These are phyloP conservation scores for Ferdinandea cuprea DNA, from an alignment of 2,888 invertebrate genomes.

Conservation along the genomic window DNA sequence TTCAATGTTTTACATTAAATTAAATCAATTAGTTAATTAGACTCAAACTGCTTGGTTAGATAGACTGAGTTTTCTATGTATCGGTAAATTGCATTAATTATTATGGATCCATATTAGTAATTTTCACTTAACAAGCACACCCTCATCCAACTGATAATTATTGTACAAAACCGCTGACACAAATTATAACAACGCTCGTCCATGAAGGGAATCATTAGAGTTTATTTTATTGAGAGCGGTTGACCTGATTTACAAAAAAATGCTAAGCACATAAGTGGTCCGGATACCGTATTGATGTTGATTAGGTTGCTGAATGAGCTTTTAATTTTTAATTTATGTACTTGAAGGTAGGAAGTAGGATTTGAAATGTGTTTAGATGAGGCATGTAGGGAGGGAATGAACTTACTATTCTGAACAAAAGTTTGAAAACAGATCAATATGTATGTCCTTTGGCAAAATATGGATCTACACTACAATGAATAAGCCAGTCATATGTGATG, in stretches of 20 bases:
- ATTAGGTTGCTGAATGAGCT: neutral
- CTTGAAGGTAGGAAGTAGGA: too few species aligned
- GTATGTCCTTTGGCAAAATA: too few species aligned
- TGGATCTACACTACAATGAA: too few species aligned
- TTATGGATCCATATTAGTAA: neutral
- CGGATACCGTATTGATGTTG: neutral
- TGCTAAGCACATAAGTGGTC: neutral
- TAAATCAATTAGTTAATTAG: conserved; percentile 42
- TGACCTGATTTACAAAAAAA: neutral
- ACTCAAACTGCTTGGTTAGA: neutral
- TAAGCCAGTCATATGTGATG: too few species aligned
- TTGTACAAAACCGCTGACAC: conserved; percentile 27
- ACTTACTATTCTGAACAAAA: too few species aligned
- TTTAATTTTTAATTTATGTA: neutral
- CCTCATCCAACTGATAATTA: neutral
- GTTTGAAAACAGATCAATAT: too few species aligned
- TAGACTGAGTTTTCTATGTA: conserved; percentile 6
- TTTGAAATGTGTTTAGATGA: too few species aligned
- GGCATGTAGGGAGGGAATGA: too few species aligned
- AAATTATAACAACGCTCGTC: conserved; percentile 2
- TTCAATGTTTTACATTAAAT: conserved; percentile 29
- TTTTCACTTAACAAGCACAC: neutral
- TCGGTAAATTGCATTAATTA: conserved; percentile 29
- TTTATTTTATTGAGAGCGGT: neutral
- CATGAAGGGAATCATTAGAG: neutral